Evolutionary conservation across 2,797 vertebrate species (phyloP).

Genomic region (Eospalax fontanierii): DNA sequence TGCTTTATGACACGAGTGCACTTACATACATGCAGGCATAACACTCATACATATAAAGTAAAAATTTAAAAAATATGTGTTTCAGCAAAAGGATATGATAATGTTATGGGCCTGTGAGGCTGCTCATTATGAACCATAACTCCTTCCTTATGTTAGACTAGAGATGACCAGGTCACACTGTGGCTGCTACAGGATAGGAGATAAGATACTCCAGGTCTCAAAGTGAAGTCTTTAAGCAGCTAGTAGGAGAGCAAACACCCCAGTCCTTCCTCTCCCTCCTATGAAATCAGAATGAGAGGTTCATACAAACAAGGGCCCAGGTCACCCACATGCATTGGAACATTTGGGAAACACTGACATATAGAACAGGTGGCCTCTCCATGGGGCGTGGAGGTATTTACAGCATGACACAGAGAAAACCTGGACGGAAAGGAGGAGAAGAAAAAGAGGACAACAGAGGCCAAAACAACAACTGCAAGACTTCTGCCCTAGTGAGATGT

Average conservation of each 20-base stretch:
- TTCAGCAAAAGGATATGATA: conserved; percentile 23
- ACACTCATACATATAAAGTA: too few relatives aligned
- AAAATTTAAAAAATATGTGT: background rate
- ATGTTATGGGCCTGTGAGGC: background rate
- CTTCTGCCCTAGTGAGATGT: background rate
- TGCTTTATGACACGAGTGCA: background rate
- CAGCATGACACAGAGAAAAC: background rate
- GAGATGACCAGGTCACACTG: background rate
- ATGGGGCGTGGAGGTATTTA: background rate
- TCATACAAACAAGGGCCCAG: background rate
- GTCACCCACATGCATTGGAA: background rate
- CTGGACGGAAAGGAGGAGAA: too few relatives aligned
- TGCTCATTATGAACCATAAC: background rate
- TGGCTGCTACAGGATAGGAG: background rate
- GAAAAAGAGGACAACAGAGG: background rate
- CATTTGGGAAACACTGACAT: background rate
- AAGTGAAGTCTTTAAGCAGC: background rate
- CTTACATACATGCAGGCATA: too few relatives aligned
- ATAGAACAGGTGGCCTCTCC: background rate
- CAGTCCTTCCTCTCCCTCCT: background rate
- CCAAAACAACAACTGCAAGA: conserved; percentile 16
- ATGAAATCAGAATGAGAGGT: background rate
- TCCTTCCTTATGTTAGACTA: background rate
- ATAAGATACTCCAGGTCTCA: background rate
- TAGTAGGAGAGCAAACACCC: background rate